Conservation (phyloP, 2,113 vertebrate species). For the Chloropsis cyanopogon region DNA sequence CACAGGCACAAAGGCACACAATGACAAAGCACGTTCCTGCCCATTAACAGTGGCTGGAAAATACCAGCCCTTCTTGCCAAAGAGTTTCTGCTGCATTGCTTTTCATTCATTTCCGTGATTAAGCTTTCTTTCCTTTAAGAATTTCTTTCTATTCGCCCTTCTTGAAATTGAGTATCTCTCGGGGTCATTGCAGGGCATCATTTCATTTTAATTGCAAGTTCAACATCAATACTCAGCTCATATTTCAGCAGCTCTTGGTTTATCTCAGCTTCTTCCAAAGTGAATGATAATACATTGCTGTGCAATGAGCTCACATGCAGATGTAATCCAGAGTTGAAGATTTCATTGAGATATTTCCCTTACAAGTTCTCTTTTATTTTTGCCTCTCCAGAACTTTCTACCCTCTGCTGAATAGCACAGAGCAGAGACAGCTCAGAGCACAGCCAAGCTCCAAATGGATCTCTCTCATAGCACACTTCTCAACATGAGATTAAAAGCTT, state of each 20-base stretch:
- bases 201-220: conserved; percentile 53
- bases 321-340: conserved; percentile 22
- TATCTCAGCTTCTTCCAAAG: conserved; percentile 25
- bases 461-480: not conserved
- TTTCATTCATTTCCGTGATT: conserved; percentile 22
- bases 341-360: not conserved
- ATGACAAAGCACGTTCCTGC: conserved; percentile 19
- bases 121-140: conserved; percentile 6
- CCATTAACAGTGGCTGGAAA: conserved; percentile 39
- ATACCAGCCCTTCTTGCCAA: conserved; percentile 6
- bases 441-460: not conserved
- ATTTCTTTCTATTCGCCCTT: not conserved
- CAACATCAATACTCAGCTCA: conserved; percentile 30
- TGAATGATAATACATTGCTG: conserved; percentile 34
- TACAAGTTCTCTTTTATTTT: conserved; percentile 14
- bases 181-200: not conserved
- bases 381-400: not conserved
- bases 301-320: conserved; percentile 47
- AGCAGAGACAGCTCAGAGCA: not conserved
- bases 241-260: conserved; percentile 21
- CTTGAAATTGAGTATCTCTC: not conserved
- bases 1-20: conserved; percentile 10
- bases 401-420: not conserved
- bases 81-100: not conserved
- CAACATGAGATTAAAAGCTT: not conserved